Evolutionary conservation across 2,797 vertebrate genomes (phyloP), one percentile per base, ranked within the genome.

Genomic region (Chelon labrosus): DNA sequence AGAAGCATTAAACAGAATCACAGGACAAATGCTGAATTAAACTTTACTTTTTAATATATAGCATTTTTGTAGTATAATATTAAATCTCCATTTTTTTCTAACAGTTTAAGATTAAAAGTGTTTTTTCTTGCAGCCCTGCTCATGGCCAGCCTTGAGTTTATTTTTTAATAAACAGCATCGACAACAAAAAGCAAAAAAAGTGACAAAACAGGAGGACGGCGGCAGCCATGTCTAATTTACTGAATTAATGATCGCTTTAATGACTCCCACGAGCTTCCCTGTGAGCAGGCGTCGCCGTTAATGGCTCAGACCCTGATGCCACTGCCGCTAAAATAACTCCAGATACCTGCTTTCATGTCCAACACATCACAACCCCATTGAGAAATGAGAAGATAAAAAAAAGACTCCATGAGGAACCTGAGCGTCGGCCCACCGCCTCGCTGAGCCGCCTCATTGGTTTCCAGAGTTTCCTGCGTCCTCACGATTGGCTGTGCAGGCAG

Each of bases 401-500:
- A 65, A 61, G 66, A 44, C 55, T 58, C 78, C 63, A 60, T 1
- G 38, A 75, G 50, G 82, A 84, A 79, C 65, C 68, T 1, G 27
- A 73, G 72, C 37, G 11, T 64, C 63, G 17, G 51, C 70, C 80
- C 82, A 64, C 65, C 31, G 31, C 60, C 79, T 52, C 56, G 3
- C 63, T 5, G 17, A 37, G 31, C 42, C 20, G 1, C 58, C 75
- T 68, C 68, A 92, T 91, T 90, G 89, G 92, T 27, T 25, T 20
- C 14, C 0, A n/a, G 7, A 38, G 79, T 73, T 79, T 83, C 80
- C 75, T 84, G 80, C 58, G 16, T 59, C 53, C 0, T 3, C 49
- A 0, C 2, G 50, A 92, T 88, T 90, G 89, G 91, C 85, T 75
- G 79, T 11, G 57, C 52, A 68, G 81, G 81, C 25, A 19, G 65